phyloP scores from a whole-genome alignment of 1,140 invertebrate species.

The Belonocnema kinseyi region DNA sequence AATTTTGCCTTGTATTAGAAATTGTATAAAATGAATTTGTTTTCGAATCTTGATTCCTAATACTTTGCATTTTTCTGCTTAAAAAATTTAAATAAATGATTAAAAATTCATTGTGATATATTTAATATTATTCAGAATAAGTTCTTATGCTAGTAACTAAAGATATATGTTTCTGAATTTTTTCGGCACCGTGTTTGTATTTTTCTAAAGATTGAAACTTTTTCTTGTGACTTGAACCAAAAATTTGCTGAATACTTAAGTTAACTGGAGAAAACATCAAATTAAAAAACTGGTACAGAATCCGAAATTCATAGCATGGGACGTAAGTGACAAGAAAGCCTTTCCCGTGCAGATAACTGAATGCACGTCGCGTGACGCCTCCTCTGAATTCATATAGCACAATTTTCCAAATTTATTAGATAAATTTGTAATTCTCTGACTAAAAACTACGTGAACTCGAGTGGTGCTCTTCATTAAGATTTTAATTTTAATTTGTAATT shows the following conservation, averaged over 20 bases:
- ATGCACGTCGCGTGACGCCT: constrained; percentile 14
- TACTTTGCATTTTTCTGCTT: too few species aligned
- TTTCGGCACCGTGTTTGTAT: too few species aligned
- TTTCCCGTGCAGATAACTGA: background rate
- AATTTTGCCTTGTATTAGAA: too few species aligned
- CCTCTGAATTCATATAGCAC: constrained; percentile 1
- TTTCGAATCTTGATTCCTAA: too few species aligned
- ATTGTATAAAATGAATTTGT: too few species aligned
- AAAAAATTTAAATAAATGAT: too few species aligned
- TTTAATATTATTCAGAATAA: too few species aligned
- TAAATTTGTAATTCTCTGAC: background rate
- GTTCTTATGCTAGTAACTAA: too few species aligned
- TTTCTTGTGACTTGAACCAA: background rate
- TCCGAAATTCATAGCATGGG: background rate
- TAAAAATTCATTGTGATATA: too few species aligned
- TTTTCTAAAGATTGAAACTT: too few species aligned
- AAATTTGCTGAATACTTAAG: background rate
- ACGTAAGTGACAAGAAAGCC: constrained; percentile 11
- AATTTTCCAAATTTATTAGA: background rate
- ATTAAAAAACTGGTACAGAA: background rate
- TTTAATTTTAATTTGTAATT: background rate
- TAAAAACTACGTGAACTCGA: background rate
- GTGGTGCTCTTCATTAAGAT: too few species aligned
- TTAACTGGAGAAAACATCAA: background rate
- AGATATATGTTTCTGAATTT: too few species aligned